phyloP scores from a whole-genome alignment of 1,140 invertebrate genomes.

The Aphis craccivora region DNA sequence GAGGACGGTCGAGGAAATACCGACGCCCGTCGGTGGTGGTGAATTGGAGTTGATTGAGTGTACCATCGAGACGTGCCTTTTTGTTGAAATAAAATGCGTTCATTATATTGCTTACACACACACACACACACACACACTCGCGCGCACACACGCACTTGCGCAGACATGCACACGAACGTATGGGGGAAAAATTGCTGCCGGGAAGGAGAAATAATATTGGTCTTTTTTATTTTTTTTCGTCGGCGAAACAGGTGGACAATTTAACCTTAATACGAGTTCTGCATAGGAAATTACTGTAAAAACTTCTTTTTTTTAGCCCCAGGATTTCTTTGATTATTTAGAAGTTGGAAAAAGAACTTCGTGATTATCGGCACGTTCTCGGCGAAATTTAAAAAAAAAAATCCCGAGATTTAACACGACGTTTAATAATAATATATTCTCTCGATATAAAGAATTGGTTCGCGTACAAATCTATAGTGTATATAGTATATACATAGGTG shows the following conservation, averaged over 20 bases:
- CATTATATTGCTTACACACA: slow-evolving; percentile 47
- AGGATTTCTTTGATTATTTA: slow-evolving; percentile 41
- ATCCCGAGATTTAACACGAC: background rate
- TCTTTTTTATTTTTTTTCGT: background rate
- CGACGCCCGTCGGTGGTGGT: slow-evolving; percentile 47
- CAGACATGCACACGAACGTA: background rate
- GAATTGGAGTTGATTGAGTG: slow-evolving; percentile 58
- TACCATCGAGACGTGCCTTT: slow-evolving; percentile 58
- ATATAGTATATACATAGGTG: background rate
- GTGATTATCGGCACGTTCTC: slow-evolving; percentile 56
- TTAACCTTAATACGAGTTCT: slow-evolving; percentile 55
- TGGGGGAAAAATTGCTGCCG: slow-evolving; percentile 36
- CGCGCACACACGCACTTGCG: background rate
- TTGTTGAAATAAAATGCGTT: slow-evolving; percentile 58
- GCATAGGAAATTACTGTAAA: slow-evolving; percentile 49
- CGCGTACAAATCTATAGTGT: background rate
- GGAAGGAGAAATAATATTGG: slow-evolving; percentile 41
- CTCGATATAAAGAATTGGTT: background rate
- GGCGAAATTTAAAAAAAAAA: background rate
- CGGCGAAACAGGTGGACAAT: slow-evolving; percentile 54
- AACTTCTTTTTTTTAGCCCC: slow-evolving; percentile 25
- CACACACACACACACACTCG: background rate
- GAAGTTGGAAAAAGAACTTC: slow-evolving; percentile 3
- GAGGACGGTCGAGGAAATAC: slow-evolving; percentile 23
- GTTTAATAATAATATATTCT: slow-evolving; percentile 24